Conservation (phyloP, 2,113 vertebrate genomes). For the Seriola aureovittata region DNA sequence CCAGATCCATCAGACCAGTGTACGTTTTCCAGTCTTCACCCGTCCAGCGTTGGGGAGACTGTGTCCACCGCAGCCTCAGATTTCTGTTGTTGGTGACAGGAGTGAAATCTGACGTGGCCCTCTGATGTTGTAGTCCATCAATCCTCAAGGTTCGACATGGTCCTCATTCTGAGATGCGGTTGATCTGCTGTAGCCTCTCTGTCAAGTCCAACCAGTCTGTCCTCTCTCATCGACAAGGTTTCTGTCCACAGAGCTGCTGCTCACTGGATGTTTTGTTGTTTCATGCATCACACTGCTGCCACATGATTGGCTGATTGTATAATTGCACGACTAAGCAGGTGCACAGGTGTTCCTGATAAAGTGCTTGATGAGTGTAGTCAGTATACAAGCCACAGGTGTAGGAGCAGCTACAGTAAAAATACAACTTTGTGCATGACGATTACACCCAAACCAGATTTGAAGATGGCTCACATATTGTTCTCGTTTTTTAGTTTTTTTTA, state of each 20-base stretch:
- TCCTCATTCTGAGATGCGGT: too few species aligned
- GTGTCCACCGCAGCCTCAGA: not conserved
- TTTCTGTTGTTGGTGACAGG: not conserved
- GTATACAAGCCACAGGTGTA: slow-evolving; percentile 22
- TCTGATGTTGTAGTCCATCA: not conserved
- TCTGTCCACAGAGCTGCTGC: too few species aligned
- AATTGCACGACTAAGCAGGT: not conserved
- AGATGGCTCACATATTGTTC: not conserved
- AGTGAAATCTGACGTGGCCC: not conserved
- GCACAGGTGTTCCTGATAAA: not conserved
- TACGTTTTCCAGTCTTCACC: not conserved
- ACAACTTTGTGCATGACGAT: slow-evolving; percentile 11
- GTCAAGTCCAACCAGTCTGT: too few species aligned
- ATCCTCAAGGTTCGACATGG: not conserved
- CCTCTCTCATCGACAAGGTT: too few species aligned
- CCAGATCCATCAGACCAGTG: not conserved
- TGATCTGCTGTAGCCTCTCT: too few species aligned
- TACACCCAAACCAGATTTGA: slow-evolving; percentile 13
- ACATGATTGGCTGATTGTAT: not conserved
- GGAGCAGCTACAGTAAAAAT: slow-evolving; percentile 39
- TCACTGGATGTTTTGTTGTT: not conserved
- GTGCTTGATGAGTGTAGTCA: not conserved
- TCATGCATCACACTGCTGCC: not conserved
- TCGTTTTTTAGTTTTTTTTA: not conserved
- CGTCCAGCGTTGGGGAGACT: not conserved